Percentiles rank a stretch among this genome's conserved stretches.
These are phyloP conservation scores for Euclidia mi DNA, from an alignment of 2,888 invertebrate genomes.

Conservation along the genomic window DNA sequence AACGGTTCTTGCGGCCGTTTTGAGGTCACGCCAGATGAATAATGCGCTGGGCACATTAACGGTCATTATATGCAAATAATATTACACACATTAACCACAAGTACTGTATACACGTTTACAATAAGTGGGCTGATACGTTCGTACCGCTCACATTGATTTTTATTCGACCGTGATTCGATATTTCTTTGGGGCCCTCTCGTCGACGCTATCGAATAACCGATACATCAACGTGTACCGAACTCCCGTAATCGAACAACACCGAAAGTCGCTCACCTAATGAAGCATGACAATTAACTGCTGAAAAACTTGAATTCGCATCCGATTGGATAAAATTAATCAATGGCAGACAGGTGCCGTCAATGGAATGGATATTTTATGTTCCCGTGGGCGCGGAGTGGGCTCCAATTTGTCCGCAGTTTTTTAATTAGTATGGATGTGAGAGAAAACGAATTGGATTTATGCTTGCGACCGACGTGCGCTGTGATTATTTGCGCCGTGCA, in stretches of 20 bases:
- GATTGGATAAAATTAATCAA: conserved; percentile 88
- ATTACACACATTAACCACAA: conserved; percentile 70
- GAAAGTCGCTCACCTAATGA: conserved; percentile 73
- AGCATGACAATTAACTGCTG: conserved; percentile 81
- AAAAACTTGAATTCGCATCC: conserved; percentile 82
- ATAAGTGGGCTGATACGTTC: conserved; percentile 49
- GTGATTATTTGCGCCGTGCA: conserved; percentile 58
- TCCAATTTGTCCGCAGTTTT: conserved; percentile 88
- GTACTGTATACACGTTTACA: conserved; percentile 50
- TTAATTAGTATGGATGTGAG: conserved; percentile 87
- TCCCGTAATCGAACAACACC: conserved; percentile 54
- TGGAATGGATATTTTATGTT: conserved; percentile 88
- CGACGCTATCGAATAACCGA: conserved; percentile 30
- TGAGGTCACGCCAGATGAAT: conserved; percentile 85
- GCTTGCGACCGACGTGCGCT: conserved; percentile 63
- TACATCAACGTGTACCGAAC: conserved; percentile 19
- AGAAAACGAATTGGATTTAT: conserved; percentile 83
- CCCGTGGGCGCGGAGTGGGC: conserved; percentile 84
- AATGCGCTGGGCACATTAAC: conserved; percentile 82
- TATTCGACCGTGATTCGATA: conserved; percentile 23
- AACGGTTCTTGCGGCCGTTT: conserved; percentile 81
- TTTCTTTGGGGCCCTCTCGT: conserved; percentile 18
- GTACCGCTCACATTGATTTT: conserved; percentile 27
- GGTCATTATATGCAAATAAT: conserved; percentile 89
- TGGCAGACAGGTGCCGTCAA: conserved; percentile 74